Conservation (phyloP, 2,113 vertebrate genomes). For the Neogale vison region DNA sequence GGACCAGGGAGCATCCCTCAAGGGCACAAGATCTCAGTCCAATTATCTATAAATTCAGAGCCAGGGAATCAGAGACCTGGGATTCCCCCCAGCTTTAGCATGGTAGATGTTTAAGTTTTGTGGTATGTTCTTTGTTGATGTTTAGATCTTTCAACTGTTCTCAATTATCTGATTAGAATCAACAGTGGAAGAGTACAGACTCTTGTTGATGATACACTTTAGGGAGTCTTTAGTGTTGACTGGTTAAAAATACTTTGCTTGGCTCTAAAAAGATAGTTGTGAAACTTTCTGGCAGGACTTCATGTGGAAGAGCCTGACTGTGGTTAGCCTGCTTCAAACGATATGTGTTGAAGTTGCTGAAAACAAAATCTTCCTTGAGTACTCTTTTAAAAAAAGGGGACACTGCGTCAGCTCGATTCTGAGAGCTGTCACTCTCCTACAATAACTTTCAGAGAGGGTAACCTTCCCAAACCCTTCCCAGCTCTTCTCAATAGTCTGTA, state of each 20-base stretch:
- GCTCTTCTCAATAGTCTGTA: not conserved
- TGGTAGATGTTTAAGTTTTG: not conserved
- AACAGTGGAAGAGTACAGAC: not conserved
- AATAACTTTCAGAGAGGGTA: not conserved
- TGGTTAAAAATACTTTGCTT: slow-evolving; percentile 56
- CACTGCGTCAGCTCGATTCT: not conserved
- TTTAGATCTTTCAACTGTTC: not conserved
- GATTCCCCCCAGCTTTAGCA: not conserved
- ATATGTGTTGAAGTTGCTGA: not conserved
- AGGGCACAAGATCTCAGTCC: not conserved
- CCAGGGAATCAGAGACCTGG: not conserved
- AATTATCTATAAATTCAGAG: not conserved
- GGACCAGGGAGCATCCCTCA: not conserved
- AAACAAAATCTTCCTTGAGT: slow-evolving; percentile 31
- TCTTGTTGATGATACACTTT: not conserved
- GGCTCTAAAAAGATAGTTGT: slow-evolving; percentile 41
- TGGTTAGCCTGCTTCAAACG: not conserved
- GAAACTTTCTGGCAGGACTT: slow-evolving; percentile 31
- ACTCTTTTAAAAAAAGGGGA: not conserved
- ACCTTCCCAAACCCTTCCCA: not conserved
- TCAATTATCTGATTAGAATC: slow-evolving; percentile 2
- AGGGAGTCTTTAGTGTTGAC: not conserved
- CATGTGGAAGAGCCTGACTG: not conserved
- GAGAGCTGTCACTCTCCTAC: not conserved
- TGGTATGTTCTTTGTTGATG: not conserved